phyloP scores from a whole-genome alignment of 2,113 vertebrate genomes.

The Rhineura floridana region DNA sequence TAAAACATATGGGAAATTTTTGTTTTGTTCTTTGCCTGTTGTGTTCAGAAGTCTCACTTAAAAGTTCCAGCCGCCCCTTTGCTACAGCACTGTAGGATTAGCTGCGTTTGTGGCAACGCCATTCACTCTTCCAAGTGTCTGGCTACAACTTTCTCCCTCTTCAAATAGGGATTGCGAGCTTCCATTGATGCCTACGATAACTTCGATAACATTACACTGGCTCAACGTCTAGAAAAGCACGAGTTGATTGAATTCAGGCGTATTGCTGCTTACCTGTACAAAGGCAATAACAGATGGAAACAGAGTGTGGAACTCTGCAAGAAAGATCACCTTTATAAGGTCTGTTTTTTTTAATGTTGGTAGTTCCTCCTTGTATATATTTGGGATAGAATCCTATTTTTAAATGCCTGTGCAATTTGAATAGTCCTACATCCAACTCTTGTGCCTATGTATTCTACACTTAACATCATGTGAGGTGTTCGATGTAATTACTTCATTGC shows the following conservation, averaged over 20 bases:
- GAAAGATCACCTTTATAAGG: constrained; percentile 92
- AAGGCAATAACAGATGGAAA: constrained; percentile 89
- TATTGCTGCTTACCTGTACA: constrained; percentile 90
- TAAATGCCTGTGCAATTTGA: background rate
- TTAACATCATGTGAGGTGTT: background rate
- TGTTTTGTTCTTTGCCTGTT: background rate
- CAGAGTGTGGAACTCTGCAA: constrained; percentile 94
- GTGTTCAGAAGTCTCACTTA: background rate
- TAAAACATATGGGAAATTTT: background rate
- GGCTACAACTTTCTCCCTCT: background rate
- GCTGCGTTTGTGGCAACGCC: background rate
- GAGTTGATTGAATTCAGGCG: constrained; percentile 90
- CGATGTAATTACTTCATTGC: background rate
- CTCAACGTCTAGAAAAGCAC: constrained; percentile 88
- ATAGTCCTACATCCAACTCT: no score
- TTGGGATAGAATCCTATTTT: no score
- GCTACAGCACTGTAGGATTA: background rate
- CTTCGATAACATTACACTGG: constrained; percentile 88
- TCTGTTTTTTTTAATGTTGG: constrained; percentile 41
- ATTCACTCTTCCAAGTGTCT: rapidly evolving
- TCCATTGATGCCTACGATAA: constrained; percentile 91
- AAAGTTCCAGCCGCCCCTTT: background rate
- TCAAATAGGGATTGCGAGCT: constrained; percentile 83
- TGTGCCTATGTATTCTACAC: background rate
- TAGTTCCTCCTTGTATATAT: background rate